Evolutionary conservation across 2,113 vertebrate species (phyloP), one percentile per base, ranked within the genome.

Genomic region (Aspidoscelis tigris): DNA sequence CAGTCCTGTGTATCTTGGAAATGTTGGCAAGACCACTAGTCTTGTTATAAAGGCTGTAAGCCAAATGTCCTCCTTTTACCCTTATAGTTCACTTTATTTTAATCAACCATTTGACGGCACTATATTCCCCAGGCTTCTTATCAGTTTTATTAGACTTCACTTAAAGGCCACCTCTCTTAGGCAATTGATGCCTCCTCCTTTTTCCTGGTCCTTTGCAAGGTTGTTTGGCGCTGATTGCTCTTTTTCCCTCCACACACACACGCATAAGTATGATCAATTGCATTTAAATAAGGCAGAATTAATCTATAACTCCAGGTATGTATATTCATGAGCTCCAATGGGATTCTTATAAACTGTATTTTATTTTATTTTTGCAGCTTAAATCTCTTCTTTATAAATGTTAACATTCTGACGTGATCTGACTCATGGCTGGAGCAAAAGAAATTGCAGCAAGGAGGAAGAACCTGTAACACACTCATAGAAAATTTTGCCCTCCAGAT

Each of bases 101-200:
- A 73, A 79, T 79, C 83, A 79, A 44, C 76, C 21, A 50, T 43
- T 76, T 77, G 43, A 18, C 18, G n/a, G 33, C 20, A 39, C 14
- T 58, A 47, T 50, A 73, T 74, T 65, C 69, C 55, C 83, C 41
- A 64, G 69, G 69, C 76, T 65, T 79, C 76, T 72, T 79, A 84
- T 84, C 83, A 50, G 24, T 84, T 78, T 50, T 79, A 12, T 50
- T 79, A 84, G 76, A 84, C 69, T 71, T 84, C 47, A 26, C 39
- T 65, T 65, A 79, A 74, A 74, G 80, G 58, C 69, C 68, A 72
- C 26, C 41, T 47, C 68, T 78, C 53, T 55, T 26, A 50, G 64
- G 55, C 76, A 50, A 84, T 84, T 79, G 41, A 73, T 84, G 47
- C 44, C 69, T 72, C 61, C 12, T 47, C n/a, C 26, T 33, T 50